A percentile compares a stretch with the other conserved stretches of the same genome.
These are phyloP conservation scores for Trissolcus brochymenae DNA, from an alignment of 2,888 invertebrate genomes.

Conservation along the genomic window DNA sequence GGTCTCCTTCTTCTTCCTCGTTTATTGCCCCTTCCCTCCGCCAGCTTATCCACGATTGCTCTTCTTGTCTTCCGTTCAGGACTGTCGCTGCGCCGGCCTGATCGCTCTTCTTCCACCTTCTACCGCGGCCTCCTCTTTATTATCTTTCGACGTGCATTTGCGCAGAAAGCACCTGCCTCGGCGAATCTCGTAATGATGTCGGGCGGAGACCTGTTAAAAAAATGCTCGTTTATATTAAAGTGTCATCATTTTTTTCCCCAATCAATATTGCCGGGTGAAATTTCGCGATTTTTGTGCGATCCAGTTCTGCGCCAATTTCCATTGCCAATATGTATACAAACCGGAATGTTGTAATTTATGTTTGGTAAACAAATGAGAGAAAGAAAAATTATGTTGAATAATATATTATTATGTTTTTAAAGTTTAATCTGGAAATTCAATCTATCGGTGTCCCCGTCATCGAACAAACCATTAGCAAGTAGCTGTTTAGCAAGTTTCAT, in stretches of 20 bases:
- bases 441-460: no score
- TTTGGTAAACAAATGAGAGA: slow-evolving; percentile 3
- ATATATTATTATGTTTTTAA: no score
- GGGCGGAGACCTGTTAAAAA: not conserved
- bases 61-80: slow-evolving; percentile 49
- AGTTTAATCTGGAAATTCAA: no score
- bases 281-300: no score
- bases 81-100: slow-evolving; percentile 37
- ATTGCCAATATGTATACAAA: no score
- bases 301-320: no score
- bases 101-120: slow-evolving; percentile 61
- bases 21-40: slow-evolving; percentile 35
- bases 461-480: slow-evolving; percentile 18
- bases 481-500: slow-evolving; percentile 12
- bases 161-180: slow-evolving; percentile 62
- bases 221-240: slow-evolving; percentile 1
- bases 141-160: slow-evolving; percentile 58
- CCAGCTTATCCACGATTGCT: slow-evolving; percentile 50
- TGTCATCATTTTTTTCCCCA: no score
- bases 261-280: no score
- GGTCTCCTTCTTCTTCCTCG: slow-evolving; percentile 40
- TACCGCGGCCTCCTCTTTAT: slow-evolving; percentile 48
- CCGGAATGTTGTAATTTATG: no score
- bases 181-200: slow-evolving; percentile 60
- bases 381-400: no score